Base-by-base conservation (phyloP, 2,888 invertebrate genomes). In the Caenorhabditis imperialis region DNA sequence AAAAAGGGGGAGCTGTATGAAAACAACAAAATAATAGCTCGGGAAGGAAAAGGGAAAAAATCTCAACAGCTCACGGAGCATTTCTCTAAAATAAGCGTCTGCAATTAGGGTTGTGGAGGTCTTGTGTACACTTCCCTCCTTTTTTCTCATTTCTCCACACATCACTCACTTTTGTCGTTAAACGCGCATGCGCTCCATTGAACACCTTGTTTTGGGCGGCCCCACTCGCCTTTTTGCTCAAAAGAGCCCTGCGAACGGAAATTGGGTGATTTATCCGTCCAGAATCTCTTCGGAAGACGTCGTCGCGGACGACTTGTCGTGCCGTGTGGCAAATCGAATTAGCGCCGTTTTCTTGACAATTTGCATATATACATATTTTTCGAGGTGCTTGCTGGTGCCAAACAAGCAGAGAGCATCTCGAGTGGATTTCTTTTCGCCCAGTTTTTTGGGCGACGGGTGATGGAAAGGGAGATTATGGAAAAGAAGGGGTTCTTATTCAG, bases 21-120 rank as follows among this genome's bases (percentile, higher is more conserved):
- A 25, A 22, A 16, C 25, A 14, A 6, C 16, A 14, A 47, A 4
- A 37, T 16, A 30, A n/a, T 18, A 14, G 16, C 18, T 47, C 18
- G 35, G 3, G 30, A 3, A 35, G 22, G 7, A 18, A 23, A 47
- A 58, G 35, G 37, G n/a, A 12, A 18, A 30, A 33, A 30, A 53
- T 33, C 35, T 33, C 33, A 33, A 16, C 7, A 25, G 18, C n/a
- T 30, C 18, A 27, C 25, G 22, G 23, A 42, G 38, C 40, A 37
- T 57, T 61, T 55, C 45, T 22, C 50, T 71, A 61, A 57, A 71
- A 71, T 57, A 62, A 58, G 62, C 62, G n/a, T n/a, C 72, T 55
- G 44, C 55, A 72, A 72, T 62, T 58, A 62, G 50, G 42, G 18
- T 22, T 54, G 40, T 33, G 40, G 51, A 62, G 50, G 53, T 57